phyloP scores from a whole-genome alignment of 2,113 vertebrate genomes.

The Suncus etruscus region DNA sequence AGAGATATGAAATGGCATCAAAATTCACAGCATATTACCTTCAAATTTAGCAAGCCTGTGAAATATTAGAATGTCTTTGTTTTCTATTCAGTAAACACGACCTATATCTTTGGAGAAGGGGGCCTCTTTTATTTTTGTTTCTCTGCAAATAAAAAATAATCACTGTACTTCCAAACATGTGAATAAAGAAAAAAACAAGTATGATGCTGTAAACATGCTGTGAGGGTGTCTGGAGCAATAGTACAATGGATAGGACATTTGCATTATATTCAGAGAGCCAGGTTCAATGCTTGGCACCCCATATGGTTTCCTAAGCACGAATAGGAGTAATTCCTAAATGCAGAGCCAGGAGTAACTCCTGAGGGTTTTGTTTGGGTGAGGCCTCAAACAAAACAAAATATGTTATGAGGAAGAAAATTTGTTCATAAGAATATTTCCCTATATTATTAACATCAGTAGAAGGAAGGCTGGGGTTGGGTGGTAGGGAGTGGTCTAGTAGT shows the following conservation, averaged over 20 bases:
- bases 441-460: conserved; percentile 30
- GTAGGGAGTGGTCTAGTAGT: background rate
- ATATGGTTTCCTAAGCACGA: too few species aligned
- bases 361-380: too few species aligned
- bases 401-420: conserved; percentile 22
- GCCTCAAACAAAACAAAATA: too few species aligned
- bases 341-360: too few species aligned
- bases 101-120: background rate
- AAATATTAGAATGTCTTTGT: conserved; percentile 39
- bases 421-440: conserved; percentile 42
- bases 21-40: conserved; percentile 10
- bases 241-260: too few species aligned
- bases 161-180: conserved; percentile 54
- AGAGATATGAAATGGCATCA: conserved; percentile 35
- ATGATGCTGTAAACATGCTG: conserved; percentile 13
- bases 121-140: conserved; percentile 32
- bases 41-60: conserved; percentile 30
- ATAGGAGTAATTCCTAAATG: too few species aligned
- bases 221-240: background rate
- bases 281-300: too few species aligned
- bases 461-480: background rate
- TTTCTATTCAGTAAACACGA: conserved; percentile 47
- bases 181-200: conserved; percentile 4
- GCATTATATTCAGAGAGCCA: too few species aligned
- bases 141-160: conserved; percentile 27